Percentiles rank a stretch among this genome's conserved stretches.
Conservation (phyloP, 2,113 vertebrate species). For the Loxodonta africana region DNA sequence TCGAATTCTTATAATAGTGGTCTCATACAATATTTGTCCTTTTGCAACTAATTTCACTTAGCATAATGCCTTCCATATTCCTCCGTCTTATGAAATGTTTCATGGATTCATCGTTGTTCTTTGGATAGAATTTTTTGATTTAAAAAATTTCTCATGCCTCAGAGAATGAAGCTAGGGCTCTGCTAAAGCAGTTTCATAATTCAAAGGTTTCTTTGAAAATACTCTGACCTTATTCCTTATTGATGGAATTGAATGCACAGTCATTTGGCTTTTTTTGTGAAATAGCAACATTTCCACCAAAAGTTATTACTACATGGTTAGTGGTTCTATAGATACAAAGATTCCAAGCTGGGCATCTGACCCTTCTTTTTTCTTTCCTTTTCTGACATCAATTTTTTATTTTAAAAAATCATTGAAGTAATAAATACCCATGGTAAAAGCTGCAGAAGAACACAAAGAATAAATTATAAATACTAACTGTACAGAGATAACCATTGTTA, state of each 20-base stretch:
- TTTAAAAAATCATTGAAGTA: neutral
- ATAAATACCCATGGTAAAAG: neutral
- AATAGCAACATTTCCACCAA: neutral
- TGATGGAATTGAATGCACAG: neutral
- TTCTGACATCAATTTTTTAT: too few relatives aligned
- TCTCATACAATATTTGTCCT: too few relatives aligned
- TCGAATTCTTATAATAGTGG: too few relatives aligned
- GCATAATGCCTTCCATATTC: too few relatives aligned
- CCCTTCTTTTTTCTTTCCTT: neutral
- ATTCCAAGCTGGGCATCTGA: neutral
- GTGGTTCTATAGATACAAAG: neutral
- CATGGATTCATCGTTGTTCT: too few relatives aligned
- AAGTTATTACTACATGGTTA: neutral
- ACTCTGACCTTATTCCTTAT: neutral
- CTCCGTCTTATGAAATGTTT: too few relatives aligned
- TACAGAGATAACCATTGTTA: neutral
- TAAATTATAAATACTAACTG: slow-evolving; percentile 1
- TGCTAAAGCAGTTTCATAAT: neutral
- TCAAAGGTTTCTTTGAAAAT: neutral
- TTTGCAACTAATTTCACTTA: too few relatives aligned
- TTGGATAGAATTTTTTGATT: neutral
- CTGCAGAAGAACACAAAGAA: neutral
- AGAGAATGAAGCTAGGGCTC: neutral
- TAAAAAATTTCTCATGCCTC: neutral
- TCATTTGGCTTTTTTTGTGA: neutral